Evolutionary conservation across 2,113 vertebrate species (phyloP).

Genomic region (Charina bottae): DNA sequence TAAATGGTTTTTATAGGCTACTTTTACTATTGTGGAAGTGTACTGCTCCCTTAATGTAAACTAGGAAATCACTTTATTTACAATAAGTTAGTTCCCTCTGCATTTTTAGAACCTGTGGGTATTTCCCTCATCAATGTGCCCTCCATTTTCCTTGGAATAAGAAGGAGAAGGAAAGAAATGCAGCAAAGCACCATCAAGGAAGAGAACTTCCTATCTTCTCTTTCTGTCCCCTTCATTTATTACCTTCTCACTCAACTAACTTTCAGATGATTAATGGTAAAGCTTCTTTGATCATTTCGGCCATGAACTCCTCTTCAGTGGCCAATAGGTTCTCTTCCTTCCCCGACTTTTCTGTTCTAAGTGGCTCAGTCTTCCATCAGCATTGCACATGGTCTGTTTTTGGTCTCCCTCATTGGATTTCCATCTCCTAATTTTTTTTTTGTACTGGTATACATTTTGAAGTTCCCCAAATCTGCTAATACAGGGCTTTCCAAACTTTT

Average conservation of each 20-base stretch:
- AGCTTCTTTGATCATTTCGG: neutral
- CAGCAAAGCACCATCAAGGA: neutral
- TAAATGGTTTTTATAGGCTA: neutral
- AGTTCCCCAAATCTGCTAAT: neutral
- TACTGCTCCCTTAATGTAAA: neutral
- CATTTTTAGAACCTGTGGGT: neutral
- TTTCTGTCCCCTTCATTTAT: neutral
- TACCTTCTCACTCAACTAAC: neutral
- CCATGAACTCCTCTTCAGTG: too few species aligned
- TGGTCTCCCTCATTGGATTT: neutral
- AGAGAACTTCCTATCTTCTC: neutral
- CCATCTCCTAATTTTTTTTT: neutral
- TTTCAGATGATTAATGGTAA: neutral
- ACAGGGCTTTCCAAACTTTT: too few species aligned
- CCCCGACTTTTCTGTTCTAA: neutral
- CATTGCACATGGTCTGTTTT: neutral
- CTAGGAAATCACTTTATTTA: neutral
- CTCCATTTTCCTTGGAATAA: neutral
- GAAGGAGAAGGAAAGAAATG: neutral
- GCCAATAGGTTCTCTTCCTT: neutral
- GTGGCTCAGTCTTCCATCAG: neutral
- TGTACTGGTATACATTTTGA: neutral
- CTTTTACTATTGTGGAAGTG: neutral
- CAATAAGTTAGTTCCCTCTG: neutral
- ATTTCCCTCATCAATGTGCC: neutral